Base-by-base conservation (phyloP, 2,797 vertebrate genomes). In the Enteromius radiatus region DNA sequence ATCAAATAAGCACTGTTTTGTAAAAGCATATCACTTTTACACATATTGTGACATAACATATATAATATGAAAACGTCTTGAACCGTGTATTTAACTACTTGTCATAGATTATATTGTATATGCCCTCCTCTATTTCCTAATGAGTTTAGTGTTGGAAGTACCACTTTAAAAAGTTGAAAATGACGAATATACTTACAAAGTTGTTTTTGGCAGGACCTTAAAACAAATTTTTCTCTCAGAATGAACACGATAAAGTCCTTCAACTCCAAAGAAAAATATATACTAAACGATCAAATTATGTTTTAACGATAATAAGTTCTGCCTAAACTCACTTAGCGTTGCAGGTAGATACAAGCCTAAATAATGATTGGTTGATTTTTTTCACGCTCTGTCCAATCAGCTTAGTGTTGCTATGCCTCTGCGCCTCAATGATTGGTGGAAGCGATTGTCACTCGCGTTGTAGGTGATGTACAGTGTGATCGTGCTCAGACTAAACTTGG, bases 351-450 rank as follows among this genome's bases (percentile, higher is more conserved):
- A 63, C 83, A 59, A 52, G 21, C 79, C 23, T 19, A 49, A 41
- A 19, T 21, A 33, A 36, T 61, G 4, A 90, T 89, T 92, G 88
- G 90, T 67, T 83, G 76, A 19, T 33, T 5, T 73, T 12, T 2
- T 15, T 9, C 77, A 14, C 41, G 4, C 56, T 14, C 26, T 82
- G 78, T 43, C 94, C 93, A 95, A 95, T 94, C 47, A 84, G 21
- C 79, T 49, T 26, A 28, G 78, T 93, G 94, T 95, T 94, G 94
- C 94, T 94, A 94, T 93, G 93, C 90, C 52, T 7, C 8, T 71
- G 85, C 87, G 8, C 43, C 45, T 56, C 28, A 12, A 77, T 90
- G 90, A 92, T 94, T 94, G 92, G 93, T 73, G 86, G 78, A 81
- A 12, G 7, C 17, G 5, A n/a, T 67, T 91, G 93, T 91, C 94